A percentile compares a stretch with the other conserved stretches of the same genome.
Evolutionary conservation across 2,888 invertebrate genomes (phyloP).

Genomic region (Chrysolina americana): DNA sequence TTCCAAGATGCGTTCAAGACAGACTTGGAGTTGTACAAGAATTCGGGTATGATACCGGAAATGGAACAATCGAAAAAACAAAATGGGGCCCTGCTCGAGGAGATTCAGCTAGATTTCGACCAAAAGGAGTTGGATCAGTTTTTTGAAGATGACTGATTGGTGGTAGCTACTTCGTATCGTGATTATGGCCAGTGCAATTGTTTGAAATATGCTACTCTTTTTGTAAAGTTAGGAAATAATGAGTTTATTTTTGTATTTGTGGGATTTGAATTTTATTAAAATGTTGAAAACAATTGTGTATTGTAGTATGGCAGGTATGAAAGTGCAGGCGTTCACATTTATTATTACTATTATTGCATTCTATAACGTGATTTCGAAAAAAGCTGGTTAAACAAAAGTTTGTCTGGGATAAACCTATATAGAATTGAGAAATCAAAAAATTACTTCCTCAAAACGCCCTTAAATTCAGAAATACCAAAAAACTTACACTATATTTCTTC

Average conservation of each 20-base stretch:
- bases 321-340: too few species aligned
- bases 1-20: slow-evolving; percentile 80
- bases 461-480: not conserved
- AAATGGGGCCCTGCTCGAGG: slow-evolving; percentile 73
- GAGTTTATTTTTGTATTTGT: slow-evolving; percentile 10
- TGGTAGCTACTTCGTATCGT: not conserved
- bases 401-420: too few species aligned
- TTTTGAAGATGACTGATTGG: slow-evolving; percentile 67
- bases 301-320: not conserved
- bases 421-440: not conserved
- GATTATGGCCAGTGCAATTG: slow-evolving; percentile 15
- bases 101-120: slow-evolving; percentile 76
- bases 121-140: slow-evolving; percentile 76
- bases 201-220: not conserved
- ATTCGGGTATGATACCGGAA: slow-evolving; percentile 74
- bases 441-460: not conserved
- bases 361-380: too few species aligned
- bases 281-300: not conserved
- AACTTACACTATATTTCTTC: slow-evolving; percentile 51
- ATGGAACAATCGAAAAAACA: slow-evolving; percentile 55
- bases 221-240: not conserved
- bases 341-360: too few species aligned
- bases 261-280: slow-evolving; percentile 10
- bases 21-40: slow-evolving; percentile 77
- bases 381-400: too few species aligned